Evolutionary conservation across 2,113 vertebrate genomes (phyloP), one percentile per base, ranked within the genome.

Genomic region (Campylomormyrus numenius): DNA sequence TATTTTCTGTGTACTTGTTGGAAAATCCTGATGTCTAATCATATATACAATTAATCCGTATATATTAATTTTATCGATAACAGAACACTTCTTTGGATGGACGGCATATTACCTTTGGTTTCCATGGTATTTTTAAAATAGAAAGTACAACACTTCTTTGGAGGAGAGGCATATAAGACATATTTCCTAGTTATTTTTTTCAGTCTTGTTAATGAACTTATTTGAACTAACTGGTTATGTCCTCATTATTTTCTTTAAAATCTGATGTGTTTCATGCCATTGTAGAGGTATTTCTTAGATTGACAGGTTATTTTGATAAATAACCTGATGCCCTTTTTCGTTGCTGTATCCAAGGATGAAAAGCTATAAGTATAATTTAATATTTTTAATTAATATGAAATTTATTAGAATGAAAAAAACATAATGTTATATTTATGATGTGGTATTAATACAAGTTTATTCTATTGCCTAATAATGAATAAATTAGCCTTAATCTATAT

Each of bases 131-230:
- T 85, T 85, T 85, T 80, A 6, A 80, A 48, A 85, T 85, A 42
- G 83, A n/a, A 85, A 85, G 83, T 85, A 3, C 19, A n/a, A 5
- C 46, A 85, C 83, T 85, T 85, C 8, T 24, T 48, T 10, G 24
- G 21, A n/a, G 24, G 8, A 3, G 0, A 62, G 11, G 50, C 50
- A 89, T 58, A 46, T 58, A 74, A 52, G 15, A 24, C 24, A 62
- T 80, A 24, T 85, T 85, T 89, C 19, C 35, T 46, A 62, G 39
- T 21, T 85, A 83, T 80, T 74, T 35, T 88, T 77, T 88, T 31
- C 62, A 50, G 46, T 9, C 56, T 70, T 19, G 31, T 27, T 56
- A 89, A 56, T 89, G 3, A 50, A 50, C 49, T 45, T 89, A 45
- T 89, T 21, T 46, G 2, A 85, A 85, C 13, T 24, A 45, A n/a